Evolutionary conservation across 2,888 invertebrate genomes (phyloP).

Genomic region (Autographa gamma): DNA sequence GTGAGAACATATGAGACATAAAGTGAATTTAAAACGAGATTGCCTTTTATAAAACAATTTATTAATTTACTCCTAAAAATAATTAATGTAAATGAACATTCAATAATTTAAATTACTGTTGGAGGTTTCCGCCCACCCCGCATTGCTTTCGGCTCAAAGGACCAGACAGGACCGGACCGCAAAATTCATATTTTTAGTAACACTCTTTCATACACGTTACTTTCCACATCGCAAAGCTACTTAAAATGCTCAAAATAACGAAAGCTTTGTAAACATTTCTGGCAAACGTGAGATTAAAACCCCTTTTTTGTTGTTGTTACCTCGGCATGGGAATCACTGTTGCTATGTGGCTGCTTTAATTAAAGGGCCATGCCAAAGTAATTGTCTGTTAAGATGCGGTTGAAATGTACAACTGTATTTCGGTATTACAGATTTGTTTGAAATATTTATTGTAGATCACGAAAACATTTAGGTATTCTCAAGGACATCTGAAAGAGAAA

Average conservation of each 20-base stretch:
- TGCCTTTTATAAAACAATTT: background rate
- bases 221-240: constrained; percentile 43
- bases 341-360: constrained; percentile 23
- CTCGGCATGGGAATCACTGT: constrained; percentile 26
- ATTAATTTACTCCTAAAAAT: no score
- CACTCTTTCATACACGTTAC: constrained; percentile 35
- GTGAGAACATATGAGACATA: no score
- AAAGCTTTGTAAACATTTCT: constrained; percentile 29
- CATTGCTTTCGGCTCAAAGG: constrained; percentile 13
- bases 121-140: background rate
- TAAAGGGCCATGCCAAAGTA: constrained; percentile 27
- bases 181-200: constrained; percentile 31
- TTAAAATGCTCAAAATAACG: constrained; percentile 47
- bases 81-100: background rate
- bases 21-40: background rate
- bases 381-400: constrained; percentile 17
- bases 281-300: constrained; percentile 33
- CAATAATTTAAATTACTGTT: background rate
- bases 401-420: background rate
- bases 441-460: no score
- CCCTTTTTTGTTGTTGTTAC: constrained; percentile 32
- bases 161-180: constrained; percentile 21
- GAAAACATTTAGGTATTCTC: no score
- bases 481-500: no score
- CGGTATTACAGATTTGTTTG: no score